Evolutionary conservation across 2,888 invertebrate genomes (phyloP), one percentile per base, ranked within the genome.

Genomic region (Leptopilina myrica): DNA sequence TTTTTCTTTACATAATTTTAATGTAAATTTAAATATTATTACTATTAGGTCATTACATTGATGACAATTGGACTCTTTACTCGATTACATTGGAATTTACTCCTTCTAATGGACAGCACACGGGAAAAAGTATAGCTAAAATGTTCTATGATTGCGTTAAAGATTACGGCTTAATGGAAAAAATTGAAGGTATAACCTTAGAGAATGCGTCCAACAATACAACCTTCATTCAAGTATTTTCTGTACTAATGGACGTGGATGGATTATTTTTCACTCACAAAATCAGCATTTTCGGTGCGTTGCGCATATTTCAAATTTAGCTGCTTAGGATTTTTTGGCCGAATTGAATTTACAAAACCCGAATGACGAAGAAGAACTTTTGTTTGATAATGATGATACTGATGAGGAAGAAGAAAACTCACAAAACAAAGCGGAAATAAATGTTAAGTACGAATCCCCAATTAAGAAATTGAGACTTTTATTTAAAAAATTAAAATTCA

Each of bases 61-160:
- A 56, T 56, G 56, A 12, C 14, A 56, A 56, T 56, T 56, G 56
- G 56, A 11, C 56, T 56, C 56, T 56, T 14, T 14, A 56, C 56
- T 56, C n/a, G n/a, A n/a, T 56, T 56, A 56, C 56, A 12, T 56
- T 56, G n/a, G 56, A 56, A 56, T 56, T 56, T 56, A n/a, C 56
- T 56, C 14, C 56, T 12, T 12, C 56, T 14, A 56, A 56, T 56
- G 56, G 56, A 56, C 56, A 14, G 14, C 56, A 56, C n/a, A 56
- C 56, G 56, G 56, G 56, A 56, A 56, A 56, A 56, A 56, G 56
- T n/a, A 56, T 14, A 14, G 56, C 56, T 5, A 56, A 56, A 56
- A 56, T 56, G 5, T 56, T 56, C 56, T 56, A 56, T 11, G 56
- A 56, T 56, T 56, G 56, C 56, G 56, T 56, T 56, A 56, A 56